phyloP scores from a whole-genome alignment of 35 echinoderm and acorn worm genomes.

The Strongylocentrotus purpuratus region DNA sequence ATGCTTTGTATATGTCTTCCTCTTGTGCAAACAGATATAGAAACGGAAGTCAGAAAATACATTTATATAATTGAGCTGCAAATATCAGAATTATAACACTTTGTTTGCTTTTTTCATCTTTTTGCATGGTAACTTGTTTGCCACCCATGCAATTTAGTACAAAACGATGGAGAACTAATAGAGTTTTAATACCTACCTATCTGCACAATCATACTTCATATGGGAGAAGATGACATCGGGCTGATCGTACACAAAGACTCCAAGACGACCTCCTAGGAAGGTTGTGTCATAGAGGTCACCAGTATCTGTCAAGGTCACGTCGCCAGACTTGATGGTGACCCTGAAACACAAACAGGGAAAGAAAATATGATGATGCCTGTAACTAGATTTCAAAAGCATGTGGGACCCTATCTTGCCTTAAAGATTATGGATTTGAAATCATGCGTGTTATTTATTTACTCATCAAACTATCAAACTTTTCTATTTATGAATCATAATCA shows the following conservation, averaged over 20 bases:
- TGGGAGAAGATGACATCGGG: slow-evolving; percentile 80
- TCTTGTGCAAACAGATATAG: background rate
- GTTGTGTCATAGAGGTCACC: slow-evolving; percentile 87
- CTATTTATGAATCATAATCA: no score
- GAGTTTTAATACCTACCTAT: slow-evolving; percentile 66
- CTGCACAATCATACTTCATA: slow-evolving; percentile 81
- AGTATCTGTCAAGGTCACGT: slow-evolving; percentile 72
- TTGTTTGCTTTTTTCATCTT: no score
- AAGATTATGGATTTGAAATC: no score
- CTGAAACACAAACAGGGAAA: slow-evolving; percentile 32
- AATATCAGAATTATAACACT: background rate
- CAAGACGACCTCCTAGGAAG: slow-evolving; percentile 80
- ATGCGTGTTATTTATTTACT: no score
- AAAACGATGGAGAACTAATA: background rate
- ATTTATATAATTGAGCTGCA: background rate
- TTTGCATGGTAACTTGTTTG: no score
- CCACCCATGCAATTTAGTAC: background rate
- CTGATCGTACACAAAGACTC: slow-evolving; percentile 85
- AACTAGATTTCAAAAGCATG: background rate
- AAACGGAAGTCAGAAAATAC: background rate
- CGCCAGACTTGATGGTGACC: slow-evolving; percentile 68
- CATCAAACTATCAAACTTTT: no score
- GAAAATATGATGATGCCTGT: background rate
- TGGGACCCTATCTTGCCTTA: no score
- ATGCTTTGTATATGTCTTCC: no score